These are phyloP conservation scores for Lutraria lutraria DNA, from an alignment of 2,888 invertebrate species.

Conservation along the genomic window DNA sequence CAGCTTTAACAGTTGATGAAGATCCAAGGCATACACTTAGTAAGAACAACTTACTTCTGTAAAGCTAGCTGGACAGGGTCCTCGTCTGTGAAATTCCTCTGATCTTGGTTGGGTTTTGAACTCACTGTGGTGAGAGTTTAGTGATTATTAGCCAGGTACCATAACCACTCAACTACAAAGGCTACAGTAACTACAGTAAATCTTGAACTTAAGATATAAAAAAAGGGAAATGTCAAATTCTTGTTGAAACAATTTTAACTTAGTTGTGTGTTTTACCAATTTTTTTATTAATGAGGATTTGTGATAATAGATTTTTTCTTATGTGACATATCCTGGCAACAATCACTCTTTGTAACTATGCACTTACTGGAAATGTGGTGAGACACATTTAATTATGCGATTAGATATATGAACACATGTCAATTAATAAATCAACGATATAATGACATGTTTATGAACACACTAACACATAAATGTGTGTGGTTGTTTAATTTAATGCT, in stretches of 20 bases:
- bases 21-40: no score
- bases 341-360: neutral
- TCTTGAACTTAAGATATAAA: no score
- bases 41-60: no score
- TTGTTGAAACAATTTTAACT: neutral
- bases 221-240: neutral
- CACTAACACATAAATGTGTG: neutral
- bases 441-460: neutral
- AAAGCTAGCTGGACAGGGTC: no score
- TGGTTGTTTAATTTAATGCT: neutral
- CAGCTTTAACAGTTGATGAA: no score
- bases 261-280: neutral
- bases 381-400: neutral
- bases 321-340: slow-evolving; percentile 10
- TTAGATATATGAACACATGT: neutral
- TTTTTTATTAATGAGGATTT: neutral
- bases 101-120: no score
- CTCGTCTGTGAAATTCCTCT: no score
- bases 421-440: neutral
- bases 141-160: no score
- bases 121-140: no score
- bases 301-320: neutral
- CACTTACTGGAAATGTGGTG: neutral
- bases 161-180: no score
- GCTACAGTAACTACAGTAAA: no score